Base-by-base conservation (phyloP, 2,888 invertebrate genomes). In the Antheraea yamamai region DNA sequence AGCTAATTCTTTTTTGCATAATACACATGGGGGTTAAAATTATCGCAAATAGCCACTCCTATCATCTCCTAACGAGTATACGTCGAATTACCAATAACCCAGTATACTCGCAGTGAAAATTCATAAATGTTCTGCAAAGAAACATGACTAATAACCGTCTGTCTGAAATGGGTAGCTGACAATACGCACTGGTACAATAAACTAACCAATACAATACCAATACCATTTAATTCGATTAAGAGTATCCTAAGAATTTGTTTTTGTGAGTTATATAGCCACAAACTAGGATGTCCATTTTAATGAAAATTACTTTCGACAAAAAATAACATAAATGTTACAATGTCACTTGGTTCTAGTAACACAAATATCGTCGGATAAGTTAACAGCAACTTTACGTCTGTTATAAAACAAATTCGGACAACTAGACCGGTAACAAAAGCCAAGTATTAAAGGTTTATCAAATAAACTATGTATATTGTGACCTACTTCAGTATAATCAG, bases 401-500 rank as follows among this genome's bases (percentile, higher is more conserved):
- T n/a, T 61, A 61, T n/a, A 61, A 61, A 23, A 61, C 61, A 61
- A 12, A 23, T 61, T 55, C 52, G 52, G 52, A 52, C 52, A 16
- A 52, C 18, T 16, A 18, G 3, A 18, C 18, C 18, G 52, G 18
- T 20, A 55, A 7, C 55, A 55, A 2, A 10, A n/a, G 61, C 8
- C 16, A 55, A 55, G 20, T 20, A 55, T 23, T 8, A 61, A 61
- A 61, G 23, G 23, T 47, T 47, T 47, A 47, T 47, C 47, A 23
- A 61, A n/a, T 61, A 23, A 61, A 61, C 61, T 23, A 61, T 61
- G n/a, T 61, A 66, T 16, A 30, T 66, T 26, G 26, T 39, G 39
- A 70, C 18, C 70, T 39, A 70, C 7, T 70, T 70, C 20, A 39
- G 70, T 70, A 20, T 39, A 70, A 70, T 70, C 68, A 30, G 68